Conservation (phyloP, 2,888 invertebrate genomes). For the Troilus luridus region DNA sequence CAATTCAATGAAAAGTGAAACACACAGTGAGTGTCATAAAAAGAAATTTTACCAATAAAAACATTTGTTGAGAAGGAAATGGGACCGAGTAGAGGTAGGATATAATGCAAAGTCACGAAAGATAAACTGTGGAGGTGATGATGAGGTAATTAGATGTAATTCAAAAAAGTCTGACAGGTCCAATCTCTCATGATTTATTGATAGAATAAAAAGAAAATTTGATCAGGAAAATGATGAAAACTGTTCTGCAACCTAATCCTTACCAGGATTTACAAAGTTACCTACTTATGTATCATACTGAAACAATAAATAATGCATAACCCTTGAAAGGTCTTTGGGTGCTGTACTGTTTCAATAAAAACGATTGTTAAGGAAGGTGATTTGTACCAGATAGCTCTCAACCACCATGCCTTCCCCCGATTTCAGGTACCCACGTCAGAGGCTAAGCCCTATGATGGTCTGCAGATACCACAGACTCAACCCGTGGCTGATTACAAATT, state of each 20-base stretch:
- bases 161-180: neutral
- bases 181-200: neutral
- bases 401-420: no score
- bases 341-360: no score
- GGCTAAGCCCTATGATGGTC: no score
- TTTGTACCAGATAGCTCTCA: no score
- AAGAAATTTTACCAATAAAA: neutral
- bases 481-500: no score
- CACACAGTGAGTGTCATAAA: neutral
- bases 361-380: no score
- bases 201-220: neutral
- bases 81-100: neutral
- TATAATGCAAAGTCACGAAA: neutral
- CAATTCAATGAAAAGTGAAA: neutral
- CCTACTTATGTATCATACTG: neutral
- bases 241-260: neutral
- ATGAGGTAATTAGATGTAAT: neutral
- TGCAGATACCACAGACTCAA: no score
- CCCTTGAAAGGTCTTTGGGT: no score
- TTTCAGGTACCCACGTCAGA: no score
- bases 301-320: no score
- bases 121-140: neutral
- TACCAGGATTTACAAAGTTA: neutral
- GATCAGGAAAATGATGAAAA: neutral
- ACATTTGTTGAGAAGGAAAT: neutral